These are phyloP conservation scores for Zosterops pallidus DNA, from an alignment of 2,113 vertebrate species.

Conservation along the genomic window DNA sequence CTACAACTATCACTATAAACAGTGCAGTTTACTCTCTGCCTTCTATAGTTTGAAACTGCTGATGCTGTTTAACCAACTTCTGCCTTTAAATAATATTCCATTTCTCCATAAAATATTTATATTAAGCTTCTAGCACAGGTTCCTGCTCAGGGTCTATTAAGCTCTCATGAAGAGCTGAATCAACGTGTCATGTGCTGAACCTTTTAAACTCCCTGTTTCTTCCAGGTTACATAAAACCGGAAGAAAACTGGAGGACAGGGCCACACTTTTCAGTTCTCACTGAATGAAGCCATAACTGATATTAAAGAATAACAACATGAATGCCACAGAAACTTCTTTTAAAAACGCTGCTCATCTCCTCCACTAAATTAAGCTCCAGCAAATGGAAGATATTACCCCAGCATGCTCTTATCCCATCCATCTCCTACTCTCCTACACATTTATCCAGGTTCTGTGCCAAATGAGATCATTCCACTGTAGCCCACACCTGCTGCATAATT, in stretches of 20 bases:
- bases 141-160: slow-evolving; percentile 14
- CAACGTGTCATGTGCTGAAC: neutral
- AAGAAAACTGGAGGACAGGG: neutral
- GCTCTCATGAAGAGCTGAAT: neutral
- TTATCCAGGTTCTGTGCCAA: neutral
- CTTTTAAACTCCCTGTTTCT: neutral
- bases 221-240: neutral
- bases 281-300: neutral
- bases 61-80: slow-evolving; percentile 13
- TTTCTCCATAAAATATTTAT: slow-evolving; percentile 46
- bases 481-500: slow-evolving; percentile 24
- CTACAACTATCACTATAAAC: neutral
- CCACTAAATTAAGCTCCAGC: neutral
- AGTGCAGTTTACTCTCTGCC: neutral
- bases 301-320: neutral
- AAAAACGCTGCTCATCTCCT: neutral
- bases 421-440: neutral
- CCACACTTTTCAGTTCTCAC: neutral
- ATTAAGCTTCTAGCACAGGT: neutral
- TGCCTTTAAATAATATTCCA: neutral
- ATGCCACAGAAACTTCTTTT: neutral
- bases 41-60: neutral
- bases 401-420: neutral
- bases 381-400: neutral
- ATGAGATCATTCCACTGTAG: neutral